Evolutionary conservation across 2,797 vertebrate species (phyloP), one percentile per base, ranked within the genome.

Genomic region (Natrix natrix): DNA sequence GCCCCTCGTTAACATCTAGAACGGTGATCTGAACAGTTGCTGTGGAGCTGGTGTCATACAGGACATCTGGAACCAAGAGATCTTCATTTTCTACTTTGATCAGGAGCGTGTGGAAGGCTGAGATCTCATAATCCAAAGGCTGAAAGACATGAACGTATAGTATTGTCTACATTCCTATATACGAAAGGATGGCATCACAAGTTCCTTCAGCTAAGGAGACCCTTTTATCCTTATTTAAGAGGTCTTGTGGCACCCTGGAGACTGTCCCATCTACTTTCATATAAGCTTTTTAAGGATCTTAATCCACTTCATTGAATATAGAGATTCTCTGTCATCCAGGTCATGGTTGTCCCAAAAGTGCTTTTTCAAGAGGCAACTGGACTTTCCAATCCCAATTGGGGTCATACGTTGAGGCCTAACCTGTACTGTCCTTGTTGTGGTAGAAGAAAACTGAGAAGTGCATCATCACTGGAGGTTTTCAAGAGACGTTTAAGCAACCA

Each of bases 21-120:
- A 99, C 98, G 0, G 97, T 98, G 95, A 99, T 98, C 66, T 98
- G 98, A 32, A 99, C 98, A 0, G 99, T 99, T 0, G 99, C 98
- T 0, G 99, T 99, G 93, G 99, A 99, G 96, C 99, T 99, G 95
- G 98, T 97, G 12, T 99, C 98, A 0, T 99, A 99, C 89, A 98
- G 97, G 0, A 98, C 98, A 0, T 99, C 98, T 0, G 98, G 98
- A 55, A 99, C 98, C 94, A 99, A 96, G 0, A 98, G 98, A 95
- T 99, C 99, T 95, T 99, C 99, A 0, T 99, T 99, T 91, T 99
- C 99, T 8, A 99, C 99, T 96, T 98, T 99, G 97, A 99, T 99
- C 94, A 99, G 98, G 86, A 99, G 96, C 0, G 98, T 99, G 97
- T 99, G 99, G 69, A 98, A 98, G 0, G 98, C 98, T 0, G 97